phyloP scores from a whole-genome alignment of 2,888 invertebrate species.

The Lycia hirtaria region DNA sequence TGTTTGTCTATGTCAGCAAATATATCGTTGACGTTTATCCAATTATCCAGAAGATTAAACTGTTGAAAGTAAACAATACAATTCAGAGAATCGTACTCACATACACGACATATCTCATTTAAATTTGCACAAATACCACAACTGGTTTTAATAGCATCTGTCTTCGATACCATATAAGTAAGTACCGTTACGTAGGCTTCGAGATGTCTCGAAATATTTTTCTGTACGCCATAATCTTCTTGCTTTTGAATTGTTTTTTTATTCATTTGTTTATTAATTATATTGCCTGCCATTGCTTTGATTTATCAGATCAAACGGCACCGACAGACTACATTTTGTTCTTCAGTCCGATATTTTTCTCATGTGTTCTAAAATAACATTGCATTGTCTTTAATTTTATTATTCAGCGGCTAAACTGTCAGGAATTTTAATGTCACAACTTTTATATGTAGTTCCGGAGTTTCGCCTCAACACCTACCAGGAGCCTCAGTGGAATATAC shows the following conservation, averaged over 20 bases:
- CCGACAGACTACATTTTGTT: neutral
- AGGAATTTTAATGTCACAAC: constrained; percentile 36
- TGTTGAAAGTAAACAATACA: constrained; percentile 32
- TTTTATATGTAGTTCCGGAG: constrained; percentile 37
- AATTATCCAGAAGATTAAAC: constrained; percentile 34
- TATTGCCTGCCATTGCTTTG: neutral
- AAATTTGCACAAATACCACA: constrained; percentile 40
- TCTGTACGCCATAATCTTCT: constrained; percentile 6
- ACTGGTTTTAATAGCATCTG: constrained; percentile 38
- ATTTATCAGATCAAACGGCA: neutral
- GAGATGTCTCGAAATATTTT: constrained; percentile 15
- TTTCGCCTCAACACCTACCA: constrained; percentile 37
- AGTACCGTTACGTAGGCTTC: constrained; percentile 11
- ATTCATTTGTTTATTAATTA: neutral
- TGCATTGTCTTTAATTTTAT: constrained; percentile 1
- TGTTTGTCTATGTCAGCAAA: constrained; percentile 12
- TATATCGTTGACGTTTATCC: constrained; percentile 13
- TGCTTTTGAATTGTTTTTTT: constrained; percentile 1
- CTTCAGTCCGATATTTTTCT: neutral
- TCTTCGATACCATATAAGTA: constrained; percentile 26
- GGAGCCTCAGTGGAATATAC: constrained; percentile 45
- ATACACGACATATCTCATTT: constrained; percentile 36
- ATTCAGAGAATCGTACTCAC: constrained; percentile 32
- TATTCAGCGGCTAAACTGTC: constrained; percentile 19
- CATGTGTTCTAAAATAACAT: neutral